A percentile compares a stretch with the other conserved stretches of the same genome.
Evolutionary conservation across 2,888 invertebrate species (phyloP).

Genomic region (Mesorhabditis sp.): DNA sequence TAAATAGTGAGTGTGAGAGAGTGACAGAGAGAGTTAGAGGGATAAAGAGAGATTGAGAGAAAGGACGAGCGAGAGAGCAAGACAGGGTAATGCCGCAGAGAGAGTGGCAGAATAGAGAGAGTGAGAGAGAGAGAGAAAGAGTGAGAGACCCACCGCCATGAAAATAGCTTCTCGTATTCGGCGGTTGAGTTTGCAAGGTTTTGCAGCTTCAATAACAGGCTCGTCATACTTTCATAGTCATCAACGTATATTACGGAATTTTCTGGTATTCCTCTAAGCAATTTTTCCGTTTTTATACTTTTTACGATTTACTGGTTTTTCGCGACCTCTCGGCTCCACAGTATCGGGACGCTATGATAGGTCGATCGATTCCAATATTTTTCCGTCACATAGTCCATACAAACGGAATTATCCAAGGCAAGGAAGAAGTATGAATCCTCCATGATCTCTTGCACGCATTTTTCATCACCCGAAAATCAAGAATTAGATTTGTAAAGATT

Average conservation of each 20-base stretch:
- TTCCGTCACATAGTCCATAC: constrained; percentile 2
- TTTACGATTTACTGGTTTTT: neutral
- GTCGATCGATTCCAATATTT: constrained; percentile 2
- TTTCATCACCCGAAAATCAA: neutral
- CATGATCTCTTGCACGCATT: neutral
- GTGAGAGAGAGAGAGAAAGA: neutral
- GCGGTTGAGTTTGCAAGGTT: neutral
- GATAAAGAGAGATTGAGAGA: neutral
- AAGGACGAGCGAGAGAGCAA: neutral
- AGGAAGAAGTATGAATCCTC: neutral
- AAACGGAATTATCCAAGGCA: neutral
- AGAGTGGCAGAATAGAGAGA: neutral
- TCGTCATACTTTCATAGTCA: neutral
- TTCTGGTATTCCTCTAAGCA: neutral
- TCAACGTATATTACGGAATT: neutral
- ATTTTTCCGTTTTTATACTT: neutral
- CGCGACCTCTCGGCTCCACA: neutral
- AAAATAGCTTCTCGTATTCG: neutral
- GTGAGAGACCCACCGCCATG: neutral
- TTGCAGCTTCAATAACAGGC: neutral
- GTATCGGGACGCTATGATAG: neutral
- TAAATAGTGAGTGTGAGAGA: neutral
- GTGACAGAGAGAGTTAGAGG: neutral
- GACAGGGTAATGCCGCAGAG: no score
- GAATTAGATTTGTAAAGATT: no score